Evolutionary conservation across 1,140 invertebrate species (phyloP).

Genomic region (Fopius arisanus): DNA sequence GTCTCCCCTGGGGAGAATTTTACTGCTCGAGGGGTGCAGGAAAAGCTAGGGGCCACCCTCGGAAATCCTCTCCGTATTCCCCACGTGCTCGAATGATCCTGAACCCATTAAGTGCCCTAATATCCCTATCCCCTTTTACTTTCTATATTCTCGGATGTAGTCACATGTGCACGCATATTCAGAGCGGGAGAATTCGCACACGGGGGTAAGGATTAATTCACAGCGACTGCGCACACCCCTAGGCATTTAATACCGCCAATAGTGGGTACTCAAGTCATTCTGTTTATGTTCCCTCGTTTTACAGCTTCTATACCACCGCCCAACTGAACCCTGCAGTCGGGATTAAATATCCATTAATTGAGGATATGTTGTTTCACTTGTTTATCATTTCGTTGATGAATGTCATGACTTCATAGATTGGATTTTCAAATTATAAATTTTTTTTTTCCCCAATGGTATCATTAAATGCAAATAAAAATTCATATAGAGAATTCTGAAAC

Average conservation of each 20-base stretch:
- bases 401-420: no score
- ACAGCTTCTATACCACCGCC: no score
- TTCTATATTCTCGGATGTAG: background rate
- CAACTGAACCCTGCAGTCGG: no score
- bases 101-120: slow-evolving; percentile 25
- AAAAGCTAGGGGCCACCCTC: background rate
- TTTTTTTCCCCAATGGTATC: no score
- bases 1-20: background rate
- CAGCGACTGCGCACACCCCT: background rate
- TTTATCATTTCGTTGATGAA: no score
- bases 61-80: background rate
- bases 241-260: background rate
- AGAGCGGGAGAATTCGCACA: background rate
- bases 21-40: background rate
- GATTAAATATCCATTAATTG: background rate
- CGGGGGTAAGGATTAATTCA: background rate
- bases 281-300: background rate
- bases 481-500: no score
- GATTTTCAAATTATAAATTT: no score
- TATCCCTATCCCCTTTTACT: background rate
- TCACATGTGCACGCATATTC: background rate
- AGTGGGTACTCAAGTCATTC: slow-evolving; percentile 11
- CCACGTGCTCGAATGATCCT: slow-evolving; percentile 19
- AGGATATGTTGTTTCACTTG: background rate
- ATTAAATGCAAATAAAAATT: no score